phyloP scores from a whole-genome alignment of 2,113 vertebrate genomes.

The Amazona guildingii region DNA sequence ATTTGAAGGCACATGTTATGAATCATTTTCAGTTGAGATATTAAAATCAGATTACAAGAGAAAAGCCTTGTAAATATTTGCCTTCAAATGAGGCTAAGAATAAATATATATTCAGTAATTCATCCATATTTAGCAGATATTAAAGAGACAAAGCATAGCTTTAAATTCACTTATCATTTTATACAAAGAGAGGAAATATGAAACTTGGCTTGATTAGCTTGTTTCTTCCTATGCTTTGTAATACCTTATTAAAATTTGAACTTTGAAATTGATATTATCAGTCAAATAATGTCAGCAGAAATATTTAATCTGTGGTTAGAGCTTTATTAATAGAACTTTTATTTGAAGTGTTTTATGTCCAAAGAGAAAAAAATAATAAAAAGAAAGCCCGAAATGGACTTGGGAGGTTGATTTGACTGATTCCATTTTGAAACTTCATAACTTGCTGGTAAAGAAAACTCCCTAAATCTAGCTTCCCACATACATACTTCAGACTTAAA shows the following conservation, averaged over 20 bases:
- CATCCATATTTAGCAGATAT: slow-evolving; percentile 84
- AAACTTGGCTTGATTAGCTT: slow-evolving; percentile 78
- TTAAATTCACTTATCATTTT: slow-evolving; percentile 83
- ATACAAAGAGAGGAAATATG: slow-evolving; percentile 75
- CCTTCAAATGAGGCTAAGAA: slow-evolving; percentile 82
- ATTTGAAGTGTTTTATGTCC: slow-evolving; percentile 71
- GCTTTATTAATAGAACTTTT: slow-evolving; percentile 77
- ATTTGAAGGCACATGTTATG: slow-evolving; percentile 75
- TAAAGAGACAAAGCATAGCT: slow-evolving; percentile 81
- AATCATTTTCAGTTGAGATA: slow-evolving; percentile 83
- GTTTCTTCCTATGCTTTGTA: slow-evolving; percentile 79
- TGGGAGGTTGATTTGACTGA: slow-evolving; percentile 29
- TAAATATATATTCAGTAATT: slow-evolving; percentile 85
- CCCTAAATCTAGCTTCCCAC: background rate
- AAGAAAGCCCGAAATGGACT: slow-evolving; percentile 30
- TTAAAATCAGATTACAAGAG: slow-evolving; percentile 83
- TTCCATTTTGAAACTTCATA: slow-evolving; percentile 30
- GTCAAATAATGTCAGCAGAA: slow-evolving; percentile 79
- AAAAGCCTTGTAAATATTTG: slow-evolving; percentile 85
- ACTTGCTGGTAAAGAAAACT: background rate
- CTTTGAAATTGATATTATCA: slow-evolving; percentile 81
- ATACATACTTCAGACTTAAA: background rate
- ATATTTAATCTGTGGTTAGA: slow-evolving; percentile 80
- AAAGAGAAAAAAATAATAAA: slow-evolving; percentile 39
- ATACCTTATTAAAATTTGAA: slow-evolving; percentile 83